phyloP scores from a whole-genome alignment of 2,113 vertebrate species.

The Petroica traversi region DNA sequence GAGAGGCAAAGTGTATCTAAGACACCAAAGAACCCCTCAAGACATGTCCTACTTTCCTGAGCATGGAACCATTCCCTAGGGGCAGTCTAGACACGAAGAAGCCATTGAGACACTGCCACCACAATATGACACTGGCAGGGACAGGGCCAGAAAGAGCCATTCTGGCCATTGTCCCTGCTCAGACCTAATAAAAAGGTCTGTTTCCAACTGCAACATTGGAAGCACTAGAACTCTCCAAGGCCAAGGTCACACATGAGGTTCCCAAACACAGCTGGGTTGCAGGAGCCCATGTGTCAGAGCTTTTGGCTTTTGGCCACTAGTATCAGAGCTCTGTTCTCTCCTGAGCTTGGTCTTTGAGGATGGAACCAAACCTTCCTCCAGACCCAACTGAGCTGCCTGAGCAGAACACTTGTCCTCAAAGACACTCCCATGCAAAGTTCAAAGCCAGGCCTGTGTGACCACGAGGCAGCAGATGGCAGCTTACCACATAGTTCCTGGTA shows the following conservation, averaged over 20 bases:
- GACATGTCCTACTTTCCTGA: not conserved
- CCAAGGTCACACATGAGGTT: rapidly evolving
- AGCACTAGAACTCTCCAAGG: not conserved
- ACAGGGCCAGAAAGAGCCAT: not conserved
- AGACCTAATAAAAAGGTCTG: not conserved
- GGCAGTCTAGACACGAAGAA: not conserved
- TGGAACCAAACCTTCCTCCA: not conserved
- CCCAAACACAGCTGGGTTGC: not conserved
- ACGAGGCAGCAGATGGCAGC: constrained; percentile 47
- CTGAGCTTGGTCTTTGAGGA: not conserved
- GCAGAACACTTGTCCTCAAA: not conserved
- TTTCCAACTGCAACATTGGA: not conserved
- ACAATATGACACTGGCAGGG: not conserved
- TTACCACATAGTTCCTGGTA: constrained; percentile 58
- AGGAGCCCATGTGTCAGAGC: not conserved
- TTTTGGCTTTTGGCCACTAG: not conserved
- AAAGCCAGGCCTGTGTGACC: constrained; percentile 31
- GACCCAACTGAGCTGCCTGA: not conserved
- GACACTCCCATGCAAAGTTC: not conserved
- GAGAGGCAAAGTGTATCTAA: not conserved
- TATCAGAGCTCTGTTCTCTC: not conserved
- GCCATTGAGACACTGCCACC: not conserved
- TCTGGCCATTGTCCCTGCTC: not conserved
- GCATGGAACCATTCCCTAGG: not conserved
- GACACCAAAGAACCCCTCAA: not conserved